A percentile compares a stretch with the other conserved stretches of the same genome.
phyloP scores from a whole-genome alignment of 2,888 invertebrate genomes.

The Proisotoma minuta region DNA sequence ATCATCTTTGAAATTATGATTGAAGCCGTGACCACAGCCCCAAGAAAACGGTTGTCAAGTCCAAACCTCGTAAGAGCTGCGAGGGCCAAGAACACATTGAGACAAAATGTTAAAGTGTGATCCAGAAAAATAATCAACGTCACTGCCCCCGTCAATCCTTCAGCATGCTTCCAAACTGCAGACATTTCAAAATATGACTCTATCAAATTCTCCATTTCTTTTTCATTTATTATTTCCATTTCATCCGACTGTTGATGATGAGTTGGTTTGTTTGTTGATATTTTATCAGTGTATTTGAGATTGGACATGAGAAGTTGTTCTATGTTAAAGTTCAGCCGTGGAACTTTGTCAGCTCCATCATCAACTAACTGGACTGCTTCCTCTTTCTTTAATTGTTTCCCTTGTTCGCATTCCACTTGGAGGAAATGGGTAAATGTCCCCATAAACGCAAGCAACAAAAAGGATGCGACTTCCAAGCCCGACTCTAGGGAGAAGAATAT shows the following conservation, averaged over 20 bases:
- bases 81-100: constrained; percentile 19
- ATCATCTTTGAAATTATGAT: constrained; percentile 21
- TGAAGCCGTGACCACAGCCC: neutral
- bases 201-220: constrained; percentile 15
- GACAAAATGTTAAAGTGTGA: constrained; percentile 17
- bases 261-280: neutral
- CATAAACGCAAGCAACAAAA: constrained; percentile 8
- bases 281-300: neutral
- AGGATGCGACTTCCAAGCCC: constrained; percentile 14
- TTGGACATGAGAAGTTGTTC: neutral
- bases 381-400: neutral
- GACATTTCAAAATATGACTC: constrained; percentile 22
- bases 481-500: constrained; percentile 2
- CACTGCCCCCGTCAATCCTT: constrained; percentile 16
- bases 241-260: neutral
- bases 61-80: constrained; percentile 17
- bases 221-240: neutral
- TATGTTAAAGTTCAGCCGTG: neutral
- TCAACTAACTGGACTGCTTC: too few species aligned
- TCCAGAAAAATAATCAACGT: constrained; percentile 24
- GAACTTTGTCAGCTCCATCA: neutral
- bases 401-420: neutral
- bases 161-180: constrained; percentile 16
- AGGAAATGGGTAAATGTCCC: constrained; percentile 12
- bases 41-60: neutral